These are phyloP conservation scores for Tauraco hartlaubi DNA, from an alignment of 2,797 vertebrate species.

Conservation along the genomic window DNA sequence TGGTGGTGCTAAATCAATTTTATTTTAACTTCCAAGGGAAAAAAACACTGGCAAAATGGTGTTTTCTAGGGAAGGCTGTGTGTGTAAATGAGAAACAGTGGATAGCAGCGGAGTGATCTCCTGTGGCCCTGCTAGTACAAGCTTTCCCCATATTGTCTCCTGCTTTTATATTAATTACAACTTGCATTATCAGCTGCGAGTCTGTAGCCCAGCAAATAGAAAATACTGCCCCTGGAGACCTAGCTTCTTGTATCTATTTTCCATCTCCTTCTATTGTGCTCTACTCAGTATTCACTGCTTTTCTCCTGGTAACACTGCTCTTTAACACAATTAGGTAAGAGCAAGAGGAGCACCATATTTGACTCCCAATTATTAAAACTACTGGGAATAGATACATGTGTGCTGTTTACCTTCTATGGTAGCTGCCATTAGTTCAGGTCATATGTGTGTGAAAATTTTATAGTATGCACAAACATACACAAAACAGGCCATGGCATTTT, in stretches of 20 bases:
- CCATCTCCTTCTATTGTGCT: conserved; percentile 90
- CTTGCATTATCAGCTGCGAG: conserved; percentile 97
- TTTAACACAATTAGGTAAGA: conserved; percentile 96
- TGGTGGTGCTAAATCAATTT: conserved; percentile 87
- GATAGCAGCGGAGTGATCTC: conserved; percentile 87
- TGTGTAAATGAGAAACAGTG: conserved; percentile 91
- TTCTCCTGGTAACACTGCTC: conserved; percentile 92
- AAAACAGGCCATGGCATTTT: background rate
- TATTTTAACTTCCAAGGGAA: conserved; percentile 87
- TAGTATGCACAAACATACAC: background rate
- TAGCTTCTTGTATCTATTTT: conserved; percentile 93
- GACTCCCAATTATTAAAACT: conserved; percentile 94
- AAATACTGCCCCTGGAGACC: conserved; percentile 92
- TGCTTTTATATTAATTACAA: conserved; percentile 99
- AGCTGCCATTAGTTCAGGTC: conserved; percentile 55
- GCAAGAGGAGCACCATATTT: conserved; percentile 89
- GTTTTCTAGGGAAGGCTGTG: conserved; percentile 85
- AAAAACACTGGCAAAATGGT: conserved; percentile 81
- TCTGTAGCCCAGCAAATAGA: conserved; percentile 96
- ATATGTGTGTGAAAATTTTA: conserved; percentile 12
- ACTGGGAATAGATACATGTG: conserved; percentile 89
- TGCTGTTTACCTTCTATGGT: conserved; percentile 68
- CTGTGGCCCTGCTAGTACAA: conserved; percentile 88
- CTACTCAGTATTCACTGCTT: conserved; percentile 82
- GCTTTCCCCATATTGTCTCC: conserved; percentile 93